phyloP scores from a whole-genome alignment of 2,888 invertebrate genomes.

The Panzeria rudis region DNA sequence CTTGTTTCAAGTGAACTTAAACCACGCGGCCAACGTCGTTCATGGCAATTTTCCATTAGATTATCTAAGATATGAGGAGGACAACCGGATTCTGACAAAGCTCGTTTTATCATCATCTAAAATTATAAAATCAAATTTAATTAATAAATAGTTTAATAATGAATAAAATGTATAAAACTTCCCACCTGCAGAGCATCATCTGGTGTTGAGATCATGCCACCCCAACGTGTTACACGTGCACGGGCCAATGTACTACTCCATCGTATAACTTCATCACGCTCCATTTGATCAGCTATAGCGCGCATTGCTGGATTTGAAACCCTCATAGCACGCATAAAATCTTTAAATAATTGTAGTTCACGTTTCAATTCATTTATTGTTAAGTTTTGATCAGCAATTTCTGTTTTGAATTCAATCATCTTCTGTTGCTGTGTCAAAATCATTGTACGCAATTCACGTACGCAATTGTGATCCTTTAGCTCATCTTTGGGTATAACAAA shows the following conservation, averaged over 20 bases:
- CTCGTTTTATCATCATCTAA: constrained; percentile 96
- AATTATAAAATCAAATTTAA: constrained; percentile 34
- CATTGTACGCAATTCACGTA: constrained; percentile 92
- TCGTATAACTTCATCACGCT: constrained; percentile 94
- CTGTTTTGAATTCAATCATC: constrained; percentile 93
- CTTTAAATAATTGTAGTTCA: constrained; percentile 94
- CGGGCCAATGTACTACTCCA: constrained; percentile 93
- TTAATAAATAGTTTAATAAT: constrained; percentile 2
- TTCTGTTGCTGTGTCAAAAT: constrained; percentile 94
- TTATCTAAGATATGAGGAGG: constrained; percentile 96
- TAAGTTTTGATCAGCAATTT: constrained; percentile 93
- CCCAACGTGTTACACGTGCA: constrained; percentile 97
- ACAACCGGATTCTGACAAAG: constrained; percentile 96
- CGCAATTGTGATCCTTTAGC: constrained; percentile 96
- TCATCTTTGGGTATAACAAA: constrained; percentile 98
- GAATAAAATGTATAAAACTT: constrained; percentile 35
- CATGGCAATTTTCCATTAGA: constrained; percentile 98
- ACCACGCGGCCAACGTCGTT: constrained; percentile 97
- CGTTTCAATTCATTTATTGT: constrained; percentile 95
- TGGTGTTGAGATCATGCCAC: constrained; percentile 99
- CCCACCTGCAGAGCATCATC: constrained; percentile 95
- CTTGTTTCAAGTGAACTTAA: constrained; percentile 95
- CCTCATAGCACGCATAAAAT: constrained; percentile 96
- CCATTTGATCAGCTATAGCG: constrained; percentile 96
- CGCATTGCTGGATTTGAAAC: constrained; percentile 96